phyloP scores from a whole-genome alignment of 2,888 invertebrate species.

The Diarsia dahlii region DNA sequence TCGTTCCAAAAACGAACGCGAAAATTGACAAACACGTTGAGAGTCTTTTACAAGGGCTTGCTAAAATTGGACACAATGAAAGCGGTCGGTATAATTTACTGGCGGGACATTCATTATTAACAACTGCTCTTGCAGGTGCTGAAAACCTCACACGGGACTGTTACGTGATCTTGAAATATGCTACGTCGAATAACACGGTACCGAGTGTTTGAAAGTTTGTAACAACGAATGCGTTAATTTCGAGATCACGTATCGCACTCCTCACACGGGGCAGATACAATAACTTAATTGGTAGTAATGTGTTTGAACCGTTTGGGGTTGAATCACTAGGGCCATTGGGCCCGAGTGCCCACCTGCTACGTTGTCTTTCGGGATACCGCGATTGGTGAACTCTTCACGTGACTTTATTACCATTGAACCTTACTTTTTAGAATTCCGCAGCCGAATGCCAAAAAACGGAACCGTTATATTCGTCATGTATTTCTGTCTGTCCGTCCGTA shows the following conservation, averaged over 20 bases:
- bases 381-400: background rate
- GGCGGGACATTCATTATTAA: background rate
- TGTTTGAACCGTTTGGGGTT: background rate
- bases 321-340: background rate
- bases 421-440: too few species aligned
- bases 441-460: too few species aligned
- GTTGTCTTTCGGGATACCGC: background rate
- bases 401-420: background rate
- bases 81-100: conserved; percentile 72
- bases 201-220: too few species aligned
- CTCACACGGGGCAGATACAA: background rate
- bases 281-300: background rate
- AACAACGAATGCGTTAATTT: too few species aligned
- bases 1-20: conserved; percentile 14
- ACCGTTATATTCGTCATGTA: too few species aligned
- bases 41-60: conserved; percentile 66
- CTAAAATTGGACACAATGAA: conserved; percentile 69
- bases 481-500: too few species aligned
- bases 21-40: conserved; percentile 58
- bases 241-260: too few species aligned
- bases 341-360: background rate
- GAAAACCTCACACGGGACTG: background rate
- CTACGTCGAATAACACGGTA: too few species aligned
- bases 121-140: background rate
- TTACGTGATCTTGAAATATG: too few species aligned